Conservation (phyloP, 2,797 vertebrate species). For the Nannoperca australis region DNA sequence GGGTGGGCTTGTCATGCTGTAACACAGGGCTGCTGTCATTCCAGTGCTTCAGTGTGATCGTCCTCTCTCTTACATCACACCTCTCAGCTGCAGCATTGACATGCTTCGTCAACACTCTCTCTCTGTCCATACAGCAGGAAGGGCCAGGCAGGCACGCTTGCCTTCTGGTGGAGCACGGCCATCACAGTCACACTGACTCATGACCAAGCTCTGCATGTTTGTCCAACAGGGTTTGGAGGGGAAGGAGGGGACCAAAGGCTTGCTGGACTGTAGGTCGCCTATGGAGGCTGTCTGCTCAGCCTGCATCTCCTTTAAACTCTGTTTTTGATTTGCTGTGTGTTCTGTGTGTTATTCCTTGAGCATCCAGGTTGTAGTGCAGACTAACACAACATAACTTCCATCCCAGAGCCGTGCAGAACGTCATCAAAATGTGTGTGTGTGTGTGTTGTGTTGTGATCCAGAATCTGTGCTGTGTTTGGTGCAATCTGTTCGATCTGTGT, state of each 20-base stretch:
- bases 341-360: constrained; percentile 69
- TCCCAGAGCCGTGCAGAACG: constrained; percentile 72
- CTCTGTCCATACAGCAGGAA: constrained; percentile 75
- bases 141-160: constrained; percentile 63
- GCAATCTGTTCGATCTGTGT: constrained; percentile 77
- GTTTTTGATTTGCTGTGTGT: constrained; percentile 73
- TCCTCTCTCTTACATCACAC: constrained; percentile 75
- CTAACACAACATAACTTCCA: constrained; percentile 79
- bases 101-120: constrained; percentile 74
- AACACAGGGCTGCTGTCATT: constrained; percentile 77
- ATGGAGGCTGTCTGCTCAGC: constrained; percentile 68
- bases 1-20: constrained; percentile 66
- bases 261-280: constrained; percentile 64
- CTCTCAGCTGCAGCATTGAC: constrained; percentile 78
- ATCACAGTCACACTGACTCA: constrained; percentile 77
- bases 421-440: constrained; percentile 68
- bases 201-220: constrained; percentile 82
- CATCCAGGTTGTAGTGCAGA: constrained; percentile 75
- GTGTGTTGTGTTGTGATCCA: constrained; percentile 60
- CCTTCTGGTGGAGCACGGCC: constrained; percentile 72
- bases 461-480: constrained; percentile 73
- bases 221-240: constrained; percentile 84
- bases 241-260: constrained; percentile 70
- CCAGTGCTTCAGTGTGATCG: constrained; percentile 78
- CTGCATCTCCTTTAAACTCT: constrained; percentile 85